Conservation (phyloP, 2,113 vertebrate genomes). For the Hippocampus mohnikei region DNA sequence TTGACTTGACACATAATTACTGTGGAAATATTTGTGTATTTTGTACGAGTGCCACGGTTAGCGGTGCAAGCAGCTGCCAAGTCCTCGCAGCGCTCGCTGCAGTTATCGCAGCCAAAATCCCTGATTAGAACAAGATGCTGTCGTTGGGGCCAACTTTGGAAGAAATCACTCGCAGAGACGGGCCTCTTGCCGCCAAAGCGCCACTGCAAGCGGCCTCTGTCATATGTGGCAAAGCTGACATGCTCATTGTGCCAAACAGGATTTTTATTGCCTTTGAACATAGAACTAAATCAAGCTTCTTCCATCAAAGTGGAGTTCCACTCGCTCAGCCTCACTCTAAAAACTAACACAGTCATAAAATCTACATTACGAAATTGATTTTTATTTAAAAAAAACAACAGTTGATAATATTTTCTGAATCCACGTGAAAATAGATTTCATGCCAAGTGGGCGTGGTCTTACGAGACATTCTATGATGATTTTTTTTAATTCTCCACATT, state of each 20-base stretch:
- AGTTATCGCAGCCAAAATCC: slow-evolving; percentile 72
- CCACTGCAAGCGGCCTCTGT: slow-evolving; percentile 52
- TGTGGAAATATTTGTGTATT: slow-evolving; percentile 81
- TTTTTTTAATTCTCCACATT: no score
- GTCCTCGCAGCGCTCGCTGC: slow-evolving; percentile 71
- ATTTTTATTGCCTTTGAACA: slow-evolving; percentile 43
- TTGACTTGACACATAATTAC: slow-evolving; percentile 82
- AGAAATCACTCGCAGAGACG: slow-evolving; percentile 75
- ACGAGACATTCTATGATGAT: no score
- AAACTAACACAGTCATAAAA: slow-evolving; percentile 36
- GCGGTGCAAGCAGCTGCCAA: slow-evolving; percentile 71
- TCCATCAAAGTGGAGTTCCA: slow-evolving; percentile 53
- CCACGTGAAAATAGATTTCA: background rate
- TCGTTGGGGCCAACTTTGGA: slow-evolving; percentile 73
- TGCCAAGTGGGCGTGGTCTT: no score
- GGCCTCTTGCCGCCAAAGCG: slow-evolving; percentile 68
- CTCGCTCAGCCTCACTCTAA: slow-evolving; percentile 38
- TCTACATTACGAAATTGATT: slow-evolving; percentile 18
- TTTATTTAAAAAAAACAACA: background rate
- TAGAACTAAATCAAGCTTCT: slow-evolving; percentile 58
- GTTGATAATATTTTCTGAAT: background rate
- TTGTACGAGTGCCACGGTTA: slow-evolving; percentile 75
- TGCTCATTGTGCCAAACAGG: slow-evolving; percentile 56
- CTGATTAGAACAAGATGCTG: slow-evolving; percentile 82
- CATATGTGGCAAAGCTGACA: slow-evolving; percentile 65